Evolutionary conservation across 2,113 vertebrate genomes (phyloP), one percentile per base, ranked within the genome.

Genomic region (Perognathus longimembris): DNA sequence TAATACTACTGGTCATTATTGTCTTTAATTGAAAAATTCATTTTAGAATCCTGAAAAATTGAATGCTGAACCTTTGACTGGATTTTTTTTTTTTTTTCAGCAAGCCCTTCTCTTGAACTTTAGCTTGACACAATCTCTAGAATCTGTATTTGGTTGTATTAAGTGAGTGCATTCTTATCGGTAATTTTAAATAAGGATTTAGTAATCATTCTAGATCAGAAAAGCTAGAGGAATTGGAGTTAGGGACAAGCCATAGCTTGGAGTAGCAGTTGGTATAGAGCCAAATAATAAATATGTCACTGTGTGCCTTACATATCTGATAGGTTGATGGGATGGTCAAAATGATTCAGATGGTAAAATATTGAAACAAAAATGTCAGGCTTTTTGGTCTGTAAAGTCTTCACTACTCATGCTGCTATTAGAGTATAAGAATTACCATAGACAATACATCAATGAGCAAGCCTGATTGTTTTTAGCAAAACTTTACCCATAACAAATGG

Each of bases 21-120:
- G 79, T 50, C 15, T 14, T 76, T 85, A 85, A 69, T 85, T 73
- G 76, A 92, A 90, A 50, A 69, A 11, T n/a, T 92, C n/a, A 81
- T 88, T 89, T 94, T 3, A 89, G 45, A 90, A 71, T 80, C 89
- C 8, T 84, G 9, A 61, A 81, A 93, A 93, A 30, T 75, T 85
- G 15, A 54, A 73, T 50, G 2, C 6, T 89, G 14, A 61, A 59
- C 18, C 38, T 74, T 0, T 77, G 50, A 92, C 28, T 42, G 30
- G 32, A 77, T 81, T 32, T 54, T 54, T 54, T 34, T 59, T 3
- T n/a, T n/a, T n/a, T n/a, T n/a, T n/a, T 6, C 42, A 74, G 34
- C 3, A 85, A 54, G 10, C 40, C 24, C 4, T 57, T 6, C 50
- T 66, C 28, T 92, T 89, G 42, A 94, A 26, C 6, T 57, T 75